Base-by-base conservation (phyloP, 2,888 invertebrate species). In the Ennomos erosarius region DNA sequence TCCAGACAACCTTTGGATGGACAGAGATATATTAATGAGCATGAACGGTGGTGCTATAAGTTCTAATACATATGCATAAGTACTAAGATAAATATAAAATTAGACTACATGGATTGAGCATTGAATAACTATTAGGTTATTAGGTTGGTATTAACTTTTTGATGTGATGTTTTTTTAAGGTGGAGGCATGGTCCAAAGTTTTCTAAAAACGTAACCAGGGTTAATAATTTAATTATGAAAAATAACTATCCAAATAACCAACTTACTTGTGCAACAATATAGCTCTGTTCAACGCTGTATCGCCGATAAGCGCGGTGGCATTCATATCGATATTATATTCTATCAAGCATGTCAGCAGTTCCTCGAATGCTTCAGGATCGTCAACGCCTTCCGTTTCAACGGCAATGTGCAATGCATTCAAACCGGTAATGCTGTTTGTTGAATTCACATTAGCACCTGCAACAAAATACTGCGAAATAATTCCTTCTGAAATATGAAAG, bases 401-500 rank as follows among this genome's bases (percentile, higher is more conserved):
- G 44, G 94, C 94, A 55, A 94, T 88, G 69, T 95, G 95, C n/a
- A 95, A 81, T 0, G 94, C 93, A 52, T 83, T 93, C n/a, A 89
- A 86, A 10, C 94, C 93, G 4, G 93, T 93, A 66, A 93, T 84
- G 64, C 85, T 92, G 70, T 93, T 93, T 55, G 84, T 84, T 1
- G 88, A 85, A 71, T 94, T 94, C 4, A 90, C 89, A 70, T 91
- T 89, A 26, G 94, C 94, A 70, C 94, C 94, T 94, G 80, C 36
- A 84, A 86, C 55, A 43, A 26, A n/a, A 26, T 26, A 26, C 6
- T 6, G 26, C 26, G 26, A 26, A 26, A 26, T 26, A 26, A 26
- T 26, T 5, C 26, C 5, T 26, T 6, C 26, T 26, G 6, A 4
- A 26, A 26, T 26, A 26, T 26, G 5, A 26, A 26, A 26, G 6